Conservation (phyloP, 1,140 invertebrate species). For the Pogonomyrmex californicus region DNA sequence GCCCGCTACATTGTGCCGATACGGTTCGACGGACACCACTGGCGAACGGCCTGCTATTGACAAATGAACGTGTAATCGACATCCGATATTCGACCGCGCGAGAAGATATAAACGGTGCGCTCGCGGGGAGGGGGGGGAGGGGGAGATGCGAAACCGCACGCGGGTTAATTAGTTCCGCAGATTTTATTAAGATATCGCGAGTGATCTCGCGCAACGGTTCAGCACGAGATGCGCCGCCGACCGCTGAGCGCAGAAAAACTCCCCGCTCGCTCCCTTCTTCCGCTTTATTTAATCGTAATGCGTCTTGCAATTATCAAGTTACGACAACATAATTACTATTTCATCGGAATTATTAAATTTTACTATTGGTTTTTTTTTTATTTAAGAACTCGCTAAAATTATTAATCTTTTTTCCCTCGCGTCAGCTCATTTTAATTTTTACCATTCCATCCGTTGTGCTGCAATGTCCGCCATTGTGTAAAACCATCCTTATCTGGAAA, state of each 20-base stretch:
- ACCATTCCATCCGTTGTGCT: not conserved
- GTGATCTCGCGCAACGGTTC: not conserved
- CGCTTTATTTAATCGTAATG: not conserved
- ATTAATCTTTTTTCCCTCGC: not conserved
- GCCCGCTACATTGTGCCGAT: slow-evolving; percentile 67
- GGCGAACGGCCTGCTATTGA: slow-evolving; percentile 58
- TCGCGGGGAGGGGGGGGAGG: no score
- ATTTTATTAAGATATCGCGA: slow-evolving; percentile 60
- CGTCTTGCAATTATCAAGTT: not conserved
- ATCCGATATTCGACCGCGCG: slow-evolving; percentile 58
- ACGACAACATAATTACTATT: not conserved
- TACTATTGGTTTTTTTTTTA: not conserved
- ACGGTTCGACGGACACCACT: slow-evolving; percentile 47
- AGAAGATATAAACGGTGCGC: slow-evolving; percentile 31
- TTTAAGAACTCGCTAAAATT: not conserved
- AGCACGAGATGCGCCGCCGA: not conserved
- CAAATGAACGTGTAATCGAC: slow-evolving; percentile 68
- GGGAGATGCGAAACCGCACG: slow-evolving; percentile 45
- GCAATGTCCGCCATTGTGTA: slow-evolving; percentile 9
- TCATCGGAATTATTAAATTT: not conserved
- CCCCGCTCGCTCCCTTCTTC: not conserved
- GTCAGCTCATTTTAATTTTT: not conserved
- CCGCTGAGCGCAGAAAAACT: slow-evolving; percentile 1
- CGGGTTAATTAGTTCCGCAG: slow-evolving; percentile 51
- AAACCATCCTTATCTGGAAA: slow-evolving; percentile 46